Conservation (phyloP, 2,888 invertebrate species). For the Tenthredo amoena region DNA sequence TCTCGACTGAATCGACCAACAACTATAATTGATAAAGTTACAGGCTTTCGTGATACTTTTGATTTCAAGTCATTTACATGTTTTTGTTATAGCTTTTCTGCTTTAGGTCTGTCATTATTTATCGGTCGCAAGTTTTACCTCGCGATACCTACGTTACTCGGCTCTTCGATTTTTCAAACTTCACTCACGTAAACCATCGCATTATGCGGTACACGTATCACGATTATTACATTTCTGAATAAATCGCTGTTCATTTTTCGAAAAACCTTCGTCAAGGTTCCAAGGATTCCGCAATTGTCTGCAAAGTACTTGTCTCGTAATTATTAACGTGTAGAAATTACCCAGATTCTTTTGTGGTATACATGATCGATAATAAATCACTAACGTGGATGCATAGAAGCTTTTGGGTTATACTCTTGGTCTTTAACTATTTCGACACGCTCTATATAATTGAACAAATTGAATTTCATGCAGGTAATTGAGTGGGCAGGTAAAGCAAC, state of each 20-base stretch:
- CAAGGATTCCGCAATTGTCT: background rate
- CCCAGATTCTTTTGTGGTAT: background rate
- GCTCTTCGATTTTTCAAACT: background rate
- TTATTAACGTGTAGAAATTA: background rate
- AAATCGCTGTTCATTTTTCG: constrained; percentile 10
- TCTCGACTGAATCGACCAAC: constrained; percentile 41
- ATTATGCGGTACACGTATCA: background rate
- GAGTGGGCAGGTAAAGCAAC: constrained; percentile 15
- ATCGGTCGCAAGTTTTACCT: background rate
- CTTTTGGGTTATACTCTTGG: background rate
- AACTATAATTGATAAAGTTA: constrained; percentile 48
- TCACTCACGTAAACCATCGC: background rate
- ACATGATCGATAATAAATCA: background rate
- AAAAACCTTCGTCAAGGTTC: background rate
- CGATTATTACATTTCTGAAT: background rate
- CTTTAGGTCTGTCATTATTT: background rate
- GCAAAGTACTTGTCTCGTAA: background rate
- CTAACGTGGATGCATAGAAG: background rate
- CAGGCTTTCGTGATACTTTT: constrained; percentile 26
- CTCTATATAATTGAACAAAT: constrained; percentile 20
- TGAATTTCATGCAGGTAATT: constrained; percentile 26
- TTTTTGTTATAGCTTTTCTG: background rate
- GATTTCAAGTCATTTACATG: constrained; percentile 4
- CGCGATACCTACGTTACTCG: background rate
- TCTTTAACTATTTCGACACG: constrained; percentile 3